Evolutionary conservation across 2,888 invertebrate species (phyloP).

Genomic region (Ornithoptera alexandrae): DNA sequence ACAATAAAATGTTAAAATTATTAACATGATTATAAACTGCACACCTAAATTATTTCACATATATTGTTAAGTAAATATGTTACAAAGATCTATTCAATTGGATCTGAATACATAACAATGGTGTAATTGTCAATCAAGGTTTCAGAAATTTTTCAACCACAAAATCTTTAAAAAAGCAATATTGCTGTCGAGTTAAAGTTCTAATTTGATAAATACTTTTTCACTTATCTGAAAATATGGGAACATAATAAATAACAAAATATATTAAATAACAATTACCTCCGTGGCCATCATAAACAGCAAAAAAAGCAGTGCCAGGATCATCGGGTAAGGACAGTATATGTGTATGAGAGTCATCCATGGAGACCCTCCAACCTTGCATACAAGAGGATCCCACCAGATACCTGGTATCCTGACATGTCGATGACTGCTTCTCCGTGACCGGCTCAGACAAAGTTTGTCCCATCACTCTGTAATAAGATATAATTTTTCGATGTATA

Average conservation of each 20-base stretch:
- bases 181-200: no score
- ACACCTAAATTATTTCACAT: no score
- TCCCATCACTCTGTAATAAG: constrained; percentile 86
- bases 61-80: no score
- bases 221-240: not conserved
- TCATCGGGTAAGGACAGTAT: constrained; percentile 96
- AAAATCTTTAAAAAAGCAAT: no score
- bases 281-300: constrained; percentile 97
- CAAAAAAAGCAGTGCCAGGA: constrained; percentile 95
- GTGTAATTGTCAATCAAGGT: no score
- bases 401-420: constrained; percentile 85
- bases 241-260: not conserved
- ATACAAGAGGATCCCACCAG: constrained; percentile 97
- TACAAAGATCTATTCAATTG: no score
- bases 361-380: constrained; percentile 99
- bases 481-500: not conserved
- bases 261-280: constrained; percentile 68
- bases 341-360: constrained; percentile 99
- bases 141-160: no score
- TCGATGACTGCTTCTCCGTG: constrained; percentile 91
- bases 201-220: no score
- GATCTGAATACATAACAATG: no score
- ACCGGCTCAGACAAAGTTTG: constrained; percentile 98
- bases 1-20: no score
- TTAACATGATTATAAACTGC: no score